Evolutionary conservation across 2,113 vertebrate species (phyloP).

Genomic region (Poeciliopsis prolifica): DNA sequence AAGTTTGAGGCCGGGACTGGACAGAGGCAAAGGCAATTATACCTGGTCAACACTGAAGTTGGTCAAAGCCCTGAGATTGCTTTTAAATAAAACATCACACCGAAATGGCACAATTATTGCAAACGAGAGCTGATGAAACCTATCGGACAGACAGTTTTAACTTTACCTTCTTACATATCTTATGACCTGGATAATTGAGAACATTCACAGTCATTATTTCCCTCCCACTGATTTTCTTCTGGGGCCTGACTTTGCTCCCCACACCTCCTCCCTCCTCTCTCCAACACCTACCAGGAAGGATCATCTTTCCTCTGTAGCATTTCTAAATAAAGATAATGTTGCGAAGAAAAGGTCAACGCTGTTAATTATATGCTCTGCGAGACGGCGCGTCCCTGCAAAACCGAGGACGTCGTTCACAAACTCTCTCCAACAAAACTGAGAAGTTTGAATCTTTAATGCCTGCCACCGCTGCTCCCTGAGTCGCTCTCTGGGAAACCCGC

Average conservation of each 20-base stretch:
- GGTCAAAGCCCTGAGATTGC: constrained; percentile 45
- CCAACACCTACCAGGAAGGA: constrained; percentile 19
- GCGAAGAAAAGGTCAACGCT: constrained; percentile 59
- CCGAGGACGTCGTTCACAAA: constrained; percentile 49
- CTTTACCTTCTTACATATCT: constrained; percentile 28
- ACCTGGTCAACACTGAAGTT: constrained; percentile 65
- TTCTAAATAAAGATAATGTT: constrained; percentile 63
- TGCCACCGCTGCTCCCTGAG: constrained; percentile 59
- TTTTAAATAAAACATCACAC: constrained; percentile 65
- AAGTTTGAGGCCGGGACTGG: constrained; percentile 56
- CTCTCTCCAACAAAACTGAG: constrained; percentile 36
- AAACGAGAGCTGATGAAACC: constrained; percentile 37
- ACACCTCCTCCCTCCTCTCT: neutral
- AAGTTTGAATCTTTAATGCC: constrained; percentile 61
- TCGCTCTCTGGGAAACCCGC: constrained; percentile 43
- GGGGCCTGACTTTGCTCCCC: constrained; percentile 10
- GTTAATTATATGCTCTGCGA: constrained; percentile 67
- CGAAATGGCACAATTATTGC: constrained; percentile 47
- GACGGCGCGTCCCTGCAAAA: constrained; percentile 54
- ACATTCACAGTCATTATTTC: constrained; percentile 39
- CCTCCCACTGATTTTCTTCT: constrained; percentile 27
- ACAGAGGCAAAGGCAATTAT: constrained; percentile 71
- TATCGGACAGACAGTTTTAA: constrained; percentile 16
- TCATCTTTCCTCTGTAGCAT: constrained; percentile 42
- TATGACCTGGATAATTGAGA: constrained; percentile 30